Percentiles rank a stretch among this genome's conserved stretches.
These are phyloP conservation scores for Schizothorax lantsangensis DNA, from an alignment of 2,797 vertebrate species.

Conservation along the genomic window DNA sequence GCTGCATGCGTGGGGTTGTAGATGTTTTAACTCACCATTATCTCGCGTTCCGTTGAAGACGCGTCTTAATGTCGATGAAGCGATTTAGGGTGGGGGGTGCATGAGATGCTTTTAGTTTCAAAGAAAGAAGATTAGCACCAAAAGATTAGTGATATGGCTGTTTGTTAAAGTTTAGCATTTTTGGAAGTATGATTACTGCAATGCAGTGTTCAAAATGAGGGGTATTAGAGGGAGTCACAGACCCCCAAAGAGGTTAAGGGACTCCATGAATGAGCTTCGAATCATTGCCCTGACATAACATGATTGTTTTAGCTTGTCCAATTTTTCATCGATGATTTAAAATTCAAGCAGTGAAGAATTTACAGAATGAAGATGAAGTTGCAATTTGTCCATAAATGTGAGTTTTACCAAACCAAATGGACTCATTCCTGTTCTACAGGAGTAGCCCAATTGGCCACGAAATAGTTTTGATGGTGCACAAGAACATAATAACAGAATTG, in stretches of 20 bases:
- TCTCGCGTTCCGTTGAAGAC: conserved; percentile 18
- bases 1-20: conserved; percentile 1
- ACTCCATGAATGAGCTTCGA: background rate
- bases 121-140: background rate
- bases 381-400: background rate
- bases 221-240: background rate
- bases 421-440: background rate
- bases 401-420: background rate
- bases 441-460: background rate
- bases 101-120: background rate
- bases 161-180: conserved; percentile 17
- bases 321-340: background rate
- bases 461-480: background rate
- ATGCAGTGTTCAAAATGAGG: conserved; percentile 4
- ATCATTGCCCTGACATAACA: background rate
- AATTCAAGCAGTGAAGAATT: background rate
- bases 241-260: background rate
- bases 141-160: conserved; percentile 12
- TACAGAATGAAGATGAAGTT: background rate
- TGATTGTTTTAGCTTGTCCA: background rate
- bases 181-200: conserved; percentile 20
- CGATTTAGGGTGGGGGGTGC: background rate
- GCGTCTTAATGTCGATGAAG: conserved; percentile 17
- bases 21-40: conserved; percentile 21
- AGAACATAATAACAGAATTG: background rate